A percentile compares a stretch with the other conserved stretches of the same genome.
These are phyloP conservation scores for Cassiopea andromeda DNA, from an alignment of 30 jellyfish, hydroid and myxozoan species.

Conservation along the genomic window DNA sequence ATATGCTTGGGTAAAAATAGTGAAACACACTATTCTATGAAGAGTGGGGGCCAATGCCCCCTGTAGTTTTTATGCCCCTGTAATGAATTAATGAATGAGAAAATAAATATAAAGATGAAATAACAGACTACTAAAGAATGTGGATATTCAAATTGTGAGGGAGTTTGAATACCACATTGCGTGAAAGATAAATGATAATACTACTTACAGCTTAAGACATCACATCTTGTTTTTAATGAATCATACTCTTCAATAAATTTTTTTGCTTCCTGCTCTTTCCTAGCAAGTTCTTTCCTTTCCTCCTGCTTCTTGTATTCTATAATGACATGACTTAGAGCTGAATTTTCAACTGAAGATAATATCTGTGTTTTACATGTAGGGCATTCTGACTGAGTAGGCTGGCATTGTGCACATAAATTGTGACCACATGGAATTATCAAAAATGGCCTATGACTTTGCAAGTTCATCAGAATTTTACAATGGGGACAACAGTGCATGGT, in stretches of 20 bases:
- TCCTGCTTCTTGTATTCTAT: constrained; percentile 38
- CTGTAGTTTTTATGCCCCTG: too few relatives aligned
- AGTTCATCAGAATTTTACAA: constrained; percentile 58
- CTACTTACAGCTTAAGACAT: constrained; percentile 61
- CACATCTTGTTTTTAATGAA: constrained; percentile 65
- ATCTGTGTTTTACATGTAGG: constrained; percentile 57
- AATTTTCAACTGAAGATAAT: constrained; percentile 50
- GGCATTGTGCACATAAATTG: constrained; percentile 58
- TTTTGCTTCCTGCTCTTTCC: constrained; percentile 50
- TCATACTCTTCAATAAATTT: constrained; percentile 71
- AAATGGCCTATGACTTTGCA: constrained; percentile 25
- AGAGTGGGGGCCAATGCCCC: too few relatives aligned
- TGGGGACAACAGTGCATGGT: constrained; percentile 75
- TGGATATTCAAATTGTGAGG: background rate
- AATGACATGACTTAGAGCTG: constrained; percentile 56
- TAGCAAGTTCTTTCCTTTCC: constrained; percentile 54
- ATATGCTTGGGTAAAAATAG: too few relatives aligned
- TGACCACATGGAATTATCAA: constrained; percentile 80
- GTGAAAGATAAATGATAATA: too few relatives aligned
- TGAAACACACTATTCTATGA: too few relatives aligned
- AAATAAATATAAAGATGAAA: background rate
- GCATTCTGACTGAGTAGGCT: constrained; percentile 23
- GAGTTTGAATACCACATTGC: too few relatives aligned
- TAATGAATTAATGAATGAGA: background rate
- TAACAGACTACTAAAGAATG: background rate